Conservation (phyloP, 2,797 vertebrate genomes). For the Lithobates pipiens region DNA sequence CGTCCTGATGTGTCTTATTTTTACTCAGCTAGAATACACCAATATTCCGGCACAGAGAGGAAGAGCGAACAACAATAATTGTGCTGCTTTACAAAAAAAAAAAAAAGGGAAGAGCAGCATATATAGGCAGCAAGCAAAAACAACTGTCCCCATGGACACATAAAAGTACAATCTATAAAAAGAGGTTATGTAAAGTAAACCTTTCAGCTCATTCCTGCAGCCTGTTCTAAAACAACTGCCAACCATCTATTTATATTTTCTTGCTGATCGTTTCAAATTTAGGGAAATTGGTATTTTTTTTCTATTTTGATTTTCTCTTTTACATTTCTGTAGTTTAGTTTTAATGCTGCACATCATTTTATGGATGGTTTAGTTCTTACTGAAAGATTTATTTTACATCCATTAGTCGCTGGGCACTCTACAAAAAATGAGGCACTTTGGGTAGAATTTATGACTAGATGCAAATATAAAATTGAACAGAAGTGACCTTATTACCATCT, state of each 20-base stretch:
- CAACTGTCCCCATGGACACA: no score
- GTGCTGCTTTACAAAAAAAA: background rate
- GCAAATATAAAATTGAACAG: background rate
- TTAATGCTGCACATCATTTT: no score
- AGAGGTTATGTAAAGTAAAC: no score
- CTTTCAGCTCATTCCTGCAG: no score
- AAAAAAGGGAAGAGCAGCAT: background rate
- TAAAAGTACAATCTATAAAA: background rate
- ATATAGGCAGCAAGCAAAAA: background rate
- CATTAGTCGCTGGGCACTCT: background rate
- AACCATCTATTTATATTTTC: no score
- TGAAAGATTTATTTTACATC: background rate
- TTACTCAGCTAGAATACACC: no score
- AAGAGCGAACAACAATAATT: background rate
- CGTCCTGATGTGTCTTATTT: background rate
- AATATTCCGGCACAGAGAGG: background rate
- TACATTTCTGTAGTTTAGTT: no score
- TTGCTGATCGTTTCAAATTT: background rate
- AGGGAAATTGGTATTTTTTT: background rate
- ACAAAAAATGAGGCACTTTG: background rate
- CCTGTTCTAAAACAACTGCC: background rate
- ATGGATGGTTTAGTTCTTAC: no score
- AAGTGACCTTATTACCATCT: background rate
- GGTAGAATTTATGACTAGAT: background rate
- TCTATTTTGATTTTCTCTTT: background rate